phyloP scores from a whole-genome alignment of 2,113 vertebrate genomes.

The Siniperca knerii region DNA sequence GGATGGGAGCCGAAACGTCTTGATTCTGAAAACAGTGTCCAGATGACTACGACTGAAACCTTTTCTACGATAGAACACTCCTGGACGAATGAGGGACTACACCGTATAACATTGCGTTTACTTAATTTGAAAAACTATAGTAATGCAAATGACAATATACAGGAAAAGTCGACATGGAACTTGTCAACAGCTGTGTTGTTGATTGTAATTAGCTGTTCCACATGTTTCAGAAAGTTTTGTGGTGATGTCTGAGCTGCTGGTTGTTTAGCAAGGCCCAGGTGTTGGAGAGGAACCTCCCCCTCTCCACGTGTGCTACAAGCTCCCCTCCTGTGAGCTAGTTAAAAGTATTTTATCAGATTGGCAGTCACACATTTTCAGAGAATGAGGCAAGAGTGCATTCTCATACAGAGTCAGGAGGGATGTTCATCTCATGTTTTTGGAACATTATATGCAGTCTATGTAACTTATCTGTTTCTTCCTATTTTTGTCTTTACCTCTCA shows the following conservation, averaged over 20 bases:
- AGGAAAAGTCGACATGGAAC: not conserved
- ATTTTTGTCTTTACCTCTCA: not conserved
- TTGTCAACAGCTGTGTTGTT: not conserved
- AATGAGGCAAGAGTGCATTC: not conserved
- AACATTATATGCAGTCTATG: constrained; percentile 5
- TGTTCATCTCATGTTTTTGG: not conserved
- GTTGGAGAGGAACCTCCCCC: constrained; percentile 6
- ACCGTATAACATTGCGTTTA: not conserved
- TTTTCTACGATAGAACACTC: too few species aligned
- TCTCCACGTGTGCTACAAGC: constrained; percentile 6
- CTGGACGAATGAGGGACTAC: too few species aligned
- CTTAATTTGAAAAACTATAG: not conserved
- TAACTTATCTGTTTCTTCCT: not conserved
- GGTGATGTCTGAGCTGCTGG: not conserved
- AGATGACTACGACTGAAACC: too few species aligned
- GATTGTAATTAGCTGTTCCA: not conserved
- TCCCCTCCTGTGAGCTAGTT: constrained; percentile 27
- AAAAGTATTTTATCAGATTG: constrained; percentile 33
- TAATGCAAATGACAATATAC: not conserved
- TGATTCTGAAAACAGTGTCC: too few species aligned
- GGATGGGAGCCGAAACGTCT: too few species aligned
- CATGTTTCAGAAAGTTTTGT: not conserved
- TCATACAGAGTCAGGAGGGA: not conserved
- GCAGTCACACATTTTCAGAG: constrained; percentile 8
- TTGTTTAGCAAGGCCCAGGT: constrained; percentile 14